These are phyloP conservation scores for Furnarius figulus DNA, from an alignment of 2,113 vertebrate genomes.

Conservation along the genomic window DNA sequence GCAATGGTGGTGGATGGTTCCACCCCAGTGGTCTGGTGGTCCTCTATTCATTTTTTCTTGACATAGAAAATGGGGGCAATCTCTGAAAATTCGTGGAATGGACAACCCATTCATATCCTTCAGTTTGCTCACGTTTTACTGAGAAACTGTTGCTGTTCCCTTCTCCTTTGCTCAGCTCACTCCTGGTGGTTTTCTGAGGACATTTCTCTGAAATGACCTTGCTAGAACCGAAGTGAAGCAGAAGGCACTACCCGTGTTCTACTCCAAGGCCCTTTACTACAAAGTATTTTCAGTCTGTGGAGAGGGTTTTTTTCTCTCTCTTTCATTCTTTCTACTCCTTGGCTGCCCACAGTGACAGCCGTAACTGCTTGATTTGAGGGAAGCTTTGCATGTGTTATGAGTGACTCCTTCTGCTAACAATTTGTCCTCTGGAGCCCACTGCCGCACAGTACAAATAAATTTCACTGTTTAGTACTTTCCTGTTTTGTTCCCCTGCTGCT, in stretches of 20 bases:
- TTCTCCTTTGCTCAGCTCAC: neutral
- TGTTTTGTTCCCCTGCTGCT: neutral
- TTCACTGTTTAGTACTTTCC: constrained; percentile 20
- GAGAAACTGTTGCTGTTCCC: neutral
- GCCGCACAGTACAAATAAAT: constrained; percentile 29
- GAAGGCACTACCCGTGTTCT: neutral
- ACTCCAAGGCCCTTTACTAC: neutral
- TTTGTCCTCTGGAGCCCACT: constrained; percentile 39
- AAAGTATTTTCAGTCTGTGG: neutral
- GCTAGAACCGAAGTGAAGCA: neutral
- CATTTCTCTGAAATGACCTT: neutral
- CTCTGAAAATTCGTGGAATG: neutral
- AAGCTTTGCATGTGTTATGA: constrained; percentile 7
- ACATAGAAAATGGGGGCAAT: neutral
- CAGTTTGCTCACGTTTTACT: neutral
- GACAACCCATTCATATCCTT: neutral
- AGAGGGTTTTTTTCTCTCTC: neutral
- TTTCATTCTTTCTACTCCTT: neutral
- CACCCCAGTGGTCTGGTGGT: neutral
- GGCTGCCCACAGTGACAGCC: constrained; percentile 4
- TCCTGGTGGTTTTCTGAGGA: neutral
- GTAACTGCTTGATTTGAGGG: constrained; percentile 26
- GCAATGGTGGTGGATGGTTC: neutral
- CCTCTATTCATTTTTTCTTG: neutral
- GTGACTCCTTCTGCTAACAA: constrained; percentile 46